phyloP scores from a whole-genome alignment of 2,888 invertebrate genomes.

The Polyommatus iphigenia region DNA sequence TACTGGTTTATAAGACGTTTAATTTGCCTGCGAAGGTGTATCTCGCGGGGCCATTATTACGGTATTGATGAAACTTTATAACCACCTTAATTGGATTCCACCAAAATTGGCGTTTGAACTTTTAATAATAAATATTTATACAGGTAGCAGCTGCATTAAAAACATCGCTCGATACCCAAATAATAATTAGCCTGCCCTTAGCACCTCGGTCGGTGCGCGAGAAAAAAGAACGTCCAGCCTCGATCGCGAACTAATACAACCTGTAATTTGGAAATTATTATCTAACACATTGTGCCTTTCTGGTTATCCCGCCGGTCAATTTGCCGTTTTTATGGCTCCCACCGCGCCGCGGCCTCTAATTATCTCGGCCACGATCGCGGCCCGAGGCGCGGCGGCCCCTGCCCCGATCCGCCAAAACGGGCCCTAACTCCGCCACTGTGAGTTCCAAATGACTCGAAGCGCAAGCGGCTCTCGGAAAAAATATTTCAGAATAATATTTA shows the following conservation, averaged over 20 bases:
- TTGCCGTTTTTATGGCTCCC: constrained; percentile 81
- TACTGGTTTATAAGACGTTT: constrained; percentile 17
- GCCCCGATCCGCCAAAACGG: constrained; percentile 41
- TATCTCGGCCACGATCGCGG: constrained; percentile 76
- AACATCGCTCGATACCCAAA: constrained; percentile 77
- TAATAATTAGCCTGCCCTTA: constrained; percentile 80
- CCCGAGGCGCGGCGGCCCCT: constrained; percentile 62
- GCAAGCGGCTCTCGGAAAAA: constrained; percentile 52
- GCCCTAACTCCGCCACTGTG: constrained; percentile 45
- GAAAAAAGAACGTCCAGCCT: constrained; percentile 70
- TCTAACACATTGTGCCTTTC: constrained; percentile 81
- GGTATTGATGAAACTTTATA: constrained; percentile 51
- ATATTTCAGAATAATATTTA: constrained; percentile 72
- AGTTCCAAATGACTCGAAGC: constrained; percentile 44
- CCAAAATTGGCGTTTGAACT: constrained; percentile 73
- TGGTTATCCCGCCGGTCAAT: constrained; percentile 81
- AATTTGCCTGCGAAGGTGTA: constrained; percentile 23
- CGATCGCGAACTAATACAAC: constrained; percentile 76
- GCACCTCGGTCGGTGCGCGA: constrained; percentile 74
- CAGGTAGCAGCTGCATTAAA: constrained; percentile 80
- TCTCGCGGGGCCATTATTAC: constrained; percentile 41
- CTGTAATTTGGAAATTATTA: constrained; percentile 81
- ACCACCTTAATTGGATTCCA: constrained; percentile 66
- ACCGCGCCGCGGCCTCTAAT: constrained; percentile 78
- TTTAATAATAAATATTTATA: constrained; percentile 79